Conservation (phyloP, 2,797 vertebrate species). For the Enteromius anoplus region DNA sequence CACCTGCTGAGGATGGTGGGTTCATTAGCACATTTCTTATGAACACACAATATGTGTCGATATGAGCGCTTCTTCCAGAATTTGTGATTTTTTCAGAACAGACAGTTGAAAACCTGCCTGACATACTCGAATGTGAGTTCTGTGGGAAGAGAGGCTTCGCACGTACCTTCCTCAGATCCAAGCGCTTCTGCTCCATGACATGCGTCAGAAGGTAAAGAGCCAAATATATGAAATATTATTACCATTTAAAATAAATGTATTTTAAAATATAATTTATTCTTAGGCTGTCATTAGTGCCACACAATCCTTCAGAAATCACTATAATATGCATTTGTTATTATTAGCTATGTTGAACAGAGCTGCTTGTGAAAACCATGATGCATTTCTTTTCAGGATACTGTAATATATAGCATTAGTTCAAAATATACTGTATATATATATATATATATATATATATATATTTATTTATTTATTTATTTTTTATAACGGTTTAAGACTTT, state of each 20-base stretch:
- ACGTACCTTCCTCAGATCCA: constrained; percentile 87
- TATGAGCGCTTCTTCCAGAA: neutral
- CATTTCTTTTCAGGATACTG: neutral
- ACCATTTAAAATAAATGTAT: no score
- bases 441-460: no score
- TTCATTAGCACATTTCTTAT: neutral
- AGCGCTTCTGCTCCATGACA: constrained; percentile 91
- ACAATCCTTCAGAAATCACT: no score
- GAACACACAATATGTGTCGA: neutral
- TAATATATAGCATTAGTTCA: neutral
- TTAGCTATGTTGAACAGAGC: no score
- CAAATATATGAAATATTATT: no score
- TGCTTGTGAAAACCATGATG: neutral
- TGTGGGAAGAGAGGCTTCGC: constrained; percentile 89
- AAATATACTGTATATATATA: neutral
- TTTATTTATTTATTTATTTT: neutral
- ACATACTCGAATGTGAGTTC: constrained; percentile 90
- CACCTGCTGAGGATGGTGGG: constrained; percentile 73
- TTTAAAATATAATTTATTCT: no score
- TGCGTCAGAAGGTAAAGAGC: constrained; percentile 87
- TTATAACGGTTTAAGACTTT: neutral
- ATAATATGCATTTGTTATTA: no score
- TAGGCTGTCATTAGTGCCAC: no score
- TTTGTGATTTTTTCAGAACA: constrained; percentile 74
- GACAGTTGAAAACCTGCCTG: constrained; percentile 76